Conservation (phyloP, 2,888 invertebrate genomes). For the Zhengitettix transpicula region DNA sequence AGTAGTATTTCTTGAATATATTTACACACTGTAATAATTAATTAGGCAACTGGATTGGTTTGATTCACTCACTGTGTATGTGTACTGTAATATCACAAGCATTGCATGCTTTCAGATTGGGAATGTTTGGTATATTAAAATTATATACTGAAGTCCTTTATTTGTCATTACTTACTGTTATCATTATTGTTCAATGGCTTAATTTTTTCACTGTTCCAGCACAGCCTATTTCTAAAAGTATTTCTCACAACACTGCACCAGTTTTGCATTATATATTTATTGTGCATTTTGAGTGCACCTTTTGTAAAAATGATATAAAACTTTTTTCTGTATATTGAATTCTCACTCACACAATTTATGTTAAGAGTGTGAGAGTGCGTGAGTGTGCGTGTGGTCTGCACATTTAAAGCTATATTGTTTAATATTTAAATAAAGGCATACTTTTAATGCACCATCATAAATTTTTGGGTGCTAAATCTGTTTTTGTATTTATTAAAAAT, state of each 20-base stretch:
- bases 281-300: constrained; percentile 14
- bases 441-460: constrained; percentile 1
- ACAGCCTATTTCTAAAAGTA: constrained; percentile 11
- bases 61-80: constrained; percentile 7
- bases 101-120: constrained; percentile 12
- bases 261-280: constrained; percentile 10
- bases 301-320: neutral
- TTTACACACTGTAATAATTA: constrained; percentile 1
- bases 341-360: constrained; percentile 11
- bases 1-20: neutral
- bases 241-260: constrained; percentile 14
- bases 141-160: constrained; percentile 3
- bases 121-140: constrained; percentile 12
- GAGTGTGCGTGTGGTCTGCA: constrained; percentile 12
- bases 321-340: constrained; percentile 2
- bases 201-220: constrained; percentile 14
- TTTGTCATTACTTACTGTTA: constrained; percentile 4
- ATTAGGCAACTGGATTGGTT: constrained; percentile 7
- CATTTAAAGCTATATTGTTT: neutral
- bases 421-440: too few relatives aligned
- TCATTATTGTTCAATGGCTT: constrained; percentile 13
- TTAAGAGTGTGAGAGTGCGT: constrained; percentile 13
- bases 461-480: constrained; percentile 4
- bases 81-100: constrained; percentile 9
- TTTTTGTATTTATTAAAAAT: neutral